These are phyloP conservation scores for Lophotis ruficrista DNA, from an alignment of 2,113 vertebrate genomes.

Conservation along the genomic window DNA sequence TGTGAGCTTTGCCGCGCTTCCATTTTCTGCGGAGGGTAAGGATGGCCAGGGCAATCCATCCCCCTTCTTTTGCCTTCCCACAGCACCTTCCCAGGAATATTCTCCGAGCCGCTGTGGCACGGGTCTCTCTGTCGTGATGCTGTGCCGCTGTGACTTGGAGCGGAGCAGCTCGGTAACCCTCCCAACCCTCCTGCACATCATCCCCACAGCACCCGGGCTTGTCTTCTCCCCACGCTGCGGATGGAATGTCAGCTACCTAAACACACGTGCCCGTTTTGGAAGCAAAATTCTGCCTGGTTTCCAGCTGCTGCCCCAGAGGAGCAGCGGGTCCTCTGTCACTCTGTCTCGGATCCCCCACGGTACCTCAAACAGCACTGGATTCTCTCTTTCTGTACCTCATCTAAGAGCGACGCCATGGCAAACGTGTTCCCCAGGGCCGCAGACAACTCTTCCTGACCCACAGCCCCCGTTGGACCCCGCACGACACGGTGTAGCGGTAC, in stretches of 20 bases:
- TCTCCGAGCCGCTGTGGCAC: background rate
- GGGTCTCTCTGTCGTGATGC: background rate
- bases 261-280: background rate
- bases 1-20: conserved; percentile 46
- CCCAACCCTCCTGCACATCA: background rate
- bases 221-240: background rate
- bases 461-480: background rate
- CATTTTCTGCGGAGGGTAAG: background rate
- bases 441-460: background rate
- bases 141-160: background rate
- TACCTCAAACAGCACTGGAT: background rate
- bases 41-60: background rate
- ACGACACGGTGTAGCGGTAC: background rate
- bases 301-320: background rate
- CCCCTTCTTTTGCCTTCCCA: background rate
- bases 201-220: background rate
- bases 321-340: background rate
- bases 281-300: background rate
- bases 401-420: background rate
- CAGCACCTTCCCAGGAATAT: background rate
- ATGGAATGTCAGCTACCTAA: background rate
- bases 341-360: background rate
- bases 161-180: background rate
- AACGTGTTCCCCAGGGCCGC: background rate
- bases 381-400: background rate